Base-by-base conservation (phyloP, 2,113 vertebrate genomes). In the Sylvilagus bachmani region DNA sequence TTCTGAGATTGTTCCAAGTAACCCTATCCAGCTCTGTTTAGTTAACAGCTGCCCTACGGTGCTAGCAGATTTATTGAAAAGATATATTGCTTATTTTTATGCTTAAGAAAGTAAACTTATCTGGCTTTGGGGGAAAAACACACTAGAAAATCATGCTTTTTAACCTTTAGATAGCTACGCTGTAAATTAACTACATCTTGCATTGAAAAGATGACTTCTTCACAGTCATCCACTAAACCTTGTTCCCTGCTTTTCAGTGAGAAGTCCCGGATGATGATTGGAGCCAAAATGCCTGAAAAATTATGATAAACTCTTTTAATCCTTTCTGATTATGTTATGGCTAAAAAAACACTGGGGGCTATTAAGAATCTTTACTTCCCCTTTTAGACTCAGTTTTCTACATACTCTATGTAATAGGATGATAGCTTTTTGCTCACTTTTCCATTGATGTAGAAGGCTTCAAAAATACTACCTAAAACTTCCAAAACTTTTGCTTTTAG, bases 51-150 rank as follows among this genome's bases (percentile, higher is more conserved):
- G 98, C 90, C 96, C 44, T 69, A 94, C 14, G 95, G 97, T 97
- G 97, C 97, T 98, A 98, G 97, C 96, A 98, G 98, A 98, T 98
- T 98, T 98, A 98, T 96, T 98, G 97, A 98, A 98, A 98, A 98
- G 94, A 98, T 98, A 97, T 88, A 96, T n/a, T 97, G 94, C 96
- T 97, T 98, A 97, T 98, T 98, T 98, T 98, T 98, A 97, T 97
- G 94, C 95, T 95, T 97, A 97, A 97, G 94, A 98, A 98, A 98
- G 88, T 97, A 88, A 97, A 96, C 81, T 94, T 98, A 97, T 97
- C 94, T 98, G 79, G 58, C 64, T 96, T 91, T 91, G 70, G 9
- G 36, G 29, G 13, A 66, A 80, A 61, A 93, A 98, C 93, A 92
- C n/a, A 89, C 75, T 93, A 78, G 82, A 86, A 97, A 97, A 97